Evolutionary conservation across 2,797 vertebrate genomes (phyloP).

Genomic region (Xyrichtys novacula): DNA sequence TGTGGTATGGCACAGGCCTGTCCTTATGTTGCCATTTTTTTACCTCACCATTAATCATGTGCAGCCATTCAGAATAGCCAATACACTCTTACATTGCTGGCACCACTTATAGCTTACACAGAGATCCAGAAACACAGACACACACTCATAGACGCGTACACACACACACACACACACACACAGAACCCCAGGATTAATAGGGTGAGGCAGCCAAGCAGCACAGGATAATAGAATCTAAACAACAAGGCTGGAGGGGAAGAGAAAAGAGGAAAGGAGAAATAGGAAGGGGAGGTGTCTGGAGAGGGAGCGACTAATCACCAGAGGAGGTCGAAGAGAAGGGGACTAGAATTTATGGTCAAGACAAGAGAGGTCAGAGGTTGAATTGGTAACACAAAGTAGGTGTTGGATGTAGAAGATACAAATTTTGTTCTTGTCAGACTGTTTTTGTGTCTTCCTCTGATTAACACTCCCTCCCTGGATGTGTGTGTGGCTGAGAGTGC

Average conservation of each 20-base stretch:
- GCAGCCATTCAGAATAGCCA: conserved; percentile 39
- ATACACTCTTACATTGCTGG: conserved; percentile 38
- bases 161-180: conserved; percentile 29
- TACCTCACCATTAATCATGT: conserved; percentile 66
- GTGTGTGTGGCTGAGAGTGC: conserved; percentile 11
- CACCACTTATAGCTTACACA: conserved; percentile 32
- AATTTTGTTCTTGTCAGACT: conserved; percentile 8
- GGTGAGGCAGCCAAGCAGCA: conserved; percentile 63
- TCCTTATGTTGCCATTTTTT: conserved; percentile 47
- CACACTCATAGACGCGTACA: conserved; percentile 24
- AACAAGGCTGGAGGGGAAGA: conserved; percentile 47
- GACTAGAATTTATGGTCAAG: conserved; percentile 22
- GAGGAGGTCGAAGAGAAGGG: conserved; percentile 22
- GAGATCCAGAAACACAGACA: conserved; percentile 22
- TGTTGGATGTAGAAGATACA: conserved; percentile 14
- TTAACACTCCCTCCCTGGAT: neutral
- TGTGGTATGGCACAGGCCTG: neutral
- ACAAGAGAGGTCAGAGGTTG: conserved; percentile 28
- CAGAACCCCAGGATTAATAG: conserved; percentile 61
- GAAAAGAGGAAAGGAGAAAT: conserved; percentile 36
- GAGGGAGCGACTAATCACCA: conserved; percentile 31
- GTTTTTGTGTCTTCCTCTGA: conserved; percentile 24
- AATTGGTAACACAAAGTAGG: conserved; percentile 26
- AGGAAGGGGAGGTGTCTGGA: conserved; percentile 23
- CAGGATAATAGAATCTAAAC: conserved; percentile 76